Conservation (phyloP, 35 echinoderm and acorn worm genomes). For the Lytechinus pictus region DNA sequence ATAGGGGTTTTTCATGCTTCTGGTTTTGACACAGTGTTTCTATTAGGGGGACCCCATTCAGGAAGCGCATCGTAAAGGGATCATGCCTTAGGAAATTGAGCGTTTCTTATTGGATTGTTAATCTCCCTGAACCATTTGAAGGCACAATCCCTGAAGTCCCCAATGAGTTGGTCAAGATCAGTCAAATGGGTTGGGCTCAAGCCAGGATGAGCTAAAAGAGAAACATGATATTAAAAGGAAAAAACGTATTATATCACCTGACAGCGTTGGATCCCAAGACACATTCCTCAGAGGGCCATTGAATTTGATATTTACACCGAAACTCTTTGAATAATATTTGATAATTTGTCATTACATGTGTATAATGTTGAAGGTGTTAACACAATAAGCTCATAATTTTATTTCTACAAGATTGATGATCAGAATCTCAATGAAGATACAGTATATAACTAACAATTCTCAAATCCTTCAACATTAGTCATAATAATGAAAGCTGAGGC, state of each 20-base stretch:
- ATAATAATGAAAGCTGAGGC: too few species aligned
- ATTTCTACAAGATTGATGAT: too few species aligned
- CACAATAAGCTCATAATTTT: too few species aligned
- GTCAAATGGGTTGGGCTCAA: neutral
- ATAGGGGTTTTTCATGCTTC: neutral
- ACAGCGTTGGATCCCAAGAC: too few species aligned
- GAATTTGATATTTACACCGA: too few species aligned
- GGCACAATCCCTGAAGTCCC: neutral
- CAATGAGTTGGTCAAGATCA: neutral
- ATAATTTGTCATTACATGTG: too few species aligned
- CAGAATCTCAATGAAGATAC: too few species aligned
- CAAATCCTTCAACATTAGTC: too few species aligned
- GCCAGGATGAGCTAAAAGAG: neutral
- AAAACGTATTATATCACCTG: neutral
- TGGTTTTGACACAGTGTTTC: neutral
- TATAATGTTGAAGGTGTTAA: too few species aligned
- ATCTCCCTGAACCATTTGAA: neutral
- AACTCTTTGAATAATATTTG: too few species aligned
- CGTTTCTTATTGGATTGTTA: constrained; percentile 12
- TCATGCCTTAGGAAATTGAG: neutral
- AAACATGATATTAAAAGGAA: neutral
- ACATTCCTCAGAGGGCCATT: too few species aligned
- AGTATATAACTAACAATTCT: too few species aligned
- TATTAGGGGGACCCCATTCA: neutral
- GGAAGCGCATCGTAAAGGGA: constrained; percentile 8